Evolutionary conservation across 2,113 vertebrate genomes (phyloP), one percentile per base, ranked within the genome.

Genomic region (Hippocampus mohnikei): DNA sequence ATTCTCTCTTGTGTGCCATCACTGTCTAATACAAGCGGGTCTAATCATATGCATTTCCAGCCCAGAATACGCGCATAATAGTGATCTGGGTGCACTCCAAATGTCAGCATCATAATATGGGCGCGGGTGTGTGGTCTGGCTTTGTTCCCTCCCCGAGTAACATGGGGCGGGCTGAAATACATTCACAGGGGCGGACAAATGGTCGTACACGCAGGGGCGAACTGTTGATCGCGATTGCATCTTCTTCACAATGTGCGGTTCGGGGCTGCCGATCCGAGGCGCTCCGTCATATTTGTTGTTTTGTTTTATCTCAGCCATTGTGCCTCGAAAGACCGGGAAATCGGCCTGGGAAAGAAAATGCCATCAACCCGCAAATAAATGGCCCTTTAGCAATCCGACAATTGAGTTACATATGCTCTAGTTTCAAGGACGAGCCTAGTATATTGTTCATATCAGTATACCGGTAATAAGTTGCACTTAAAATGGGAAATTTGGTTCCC

Each of bases 181-280:
- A 84, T 87, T 85, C 78, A 84, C 83, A 90, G 82, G 87, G 88
- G 87, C 88, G 91, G 86, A 91, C 89, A 90, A 90, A 41, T 90
- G 85, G 80, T 84, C 85, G 84, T 90, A 88, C 87, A 89, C 62
- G 58, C 73, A 42, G 74, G 74, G 62, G 85, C 88, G 86, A 90
- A 91, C 88, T 92, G 89, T 85, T 65, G 63, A 71, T 69, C 80
- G 81, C 83, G 73, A 65, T 13, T 76, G 73, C 84, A 73, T 80
- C 82, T 82, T 88, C 77, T 79, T 75, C 66, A 18, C 65, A 56
- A 69, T 1, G 11, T 69, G 66, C 50, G 1, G 37, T 64, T 81
- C 62, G 37, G 72, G n/a, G 9, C 53, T 13, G 21, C 40, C 18
- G 8, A 16, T 23, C 52, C 21, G 7, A 55, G 3, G 52, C 23